phyloP scores from a whole-genome alignment of 1,140 invertebrate genomes.

The fruit fly (Drosophila melanogaster) region DNA sequence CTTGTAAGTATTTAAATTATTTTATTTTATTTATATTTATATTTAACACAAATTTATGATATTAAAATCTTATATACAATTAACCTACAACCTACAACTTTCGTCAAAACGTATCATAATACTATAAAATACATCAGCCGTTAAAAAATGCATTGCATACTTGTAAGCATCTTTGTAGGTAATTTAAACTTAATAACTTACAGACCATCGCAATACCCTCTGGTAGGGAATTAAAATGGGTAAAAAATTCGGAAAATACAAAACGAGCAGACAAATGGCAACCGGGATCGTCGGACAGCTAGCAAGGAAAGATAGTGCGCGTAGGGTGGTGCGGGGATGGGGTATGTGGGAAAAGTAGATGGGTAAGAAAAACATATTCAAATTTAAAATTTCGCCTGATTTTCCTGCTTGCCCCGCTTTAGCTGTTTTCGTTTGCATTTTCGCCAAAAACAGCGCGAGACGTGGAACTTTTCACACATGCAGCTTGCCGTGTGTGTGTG shows the following conservation, averaged over 20 bases:
- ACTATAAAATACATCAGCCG: too few relatives aligned
- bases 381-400: slow-evolving; percentile 77
- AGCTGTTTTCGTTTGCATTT: slow-evolving; percentile 71
- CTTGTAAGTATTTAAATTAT: too few relatives aligned
- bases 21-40: too few relatives aligned
- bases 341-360: slow-evolving; percentile 22
- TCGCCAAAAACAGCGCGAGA: slow-evolving; percentile 71
- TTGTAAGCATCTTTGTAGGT: too few relatives aligned
- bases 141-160: neutral
- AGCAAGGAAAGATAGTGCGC: slow-evolving; percentile 15
- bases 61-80: too few relatives aligned
- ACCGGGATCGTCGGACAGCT: slow-evolving; percentile 36
- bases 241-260: slow-evolving; percentile 17
- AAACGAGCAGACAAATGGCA: slow-evolving; percentile 56
- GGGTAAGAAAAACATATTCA: slow-evolving; percentile 77
- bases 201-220: neutral
- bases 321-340: neutral
- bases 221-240: neutral
- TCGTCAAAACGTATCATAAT: too few relatives aligned
- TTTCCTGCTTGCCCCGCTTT: slow-evolving; percentile 34
- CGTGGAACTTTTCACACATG: slow-evolving; percentile 79
- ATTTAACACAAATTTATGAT: too few relatives aligned
- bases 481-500: slow-evolving; percentile 19
- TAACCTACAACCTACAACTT: too few relatives aligned
- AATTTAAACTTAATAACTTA: too few relatives aligned